phyloP scores from a whole-genome alignment of 2,113 vertebrate species.

The Eonycteris spelaea region DNA sequence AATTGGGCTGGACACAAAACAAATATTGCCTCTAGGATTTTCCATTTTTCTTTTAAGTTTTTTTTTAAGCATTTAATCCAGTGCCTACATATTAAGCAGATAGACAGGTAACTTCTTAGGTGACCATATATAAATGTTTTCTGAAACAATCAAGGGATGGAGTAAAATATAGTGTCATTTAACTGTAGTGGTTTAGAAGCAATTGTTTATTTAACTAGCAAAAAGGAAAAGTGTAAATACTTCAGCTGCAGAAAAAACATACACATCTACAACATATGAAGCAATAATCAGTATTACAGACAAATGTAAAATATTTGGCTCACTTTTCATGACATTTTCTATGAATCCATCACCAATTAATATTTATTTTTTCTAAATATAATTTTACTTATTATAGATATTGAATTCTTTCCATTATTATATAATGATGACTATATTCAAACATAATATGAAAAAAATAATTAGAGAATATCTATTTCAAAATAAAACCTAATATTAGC shows the following conservation, averaged over 20 bases:
- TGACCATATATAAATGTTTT: neutral
- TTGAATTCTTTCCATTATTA: neutral
- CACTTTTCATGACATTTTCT: neutral
- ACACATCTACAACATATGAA: neutral
- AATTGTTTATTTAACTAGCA: neutral
- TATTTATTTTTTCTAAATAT: neutral
- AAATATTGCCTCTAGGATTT: neutral
- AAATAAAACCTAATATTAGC: neutral
- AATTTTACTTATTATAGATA: neutral
- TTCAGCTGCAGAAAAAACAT: neutral
- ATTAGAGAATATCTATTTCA: neutral
- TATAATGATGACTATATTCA: neutral
- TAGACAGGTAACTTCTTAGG: neutral
- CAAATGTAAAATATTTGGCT: neutral
- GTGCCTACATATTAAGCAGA: neutral
- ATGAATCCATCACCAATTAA: neutral
- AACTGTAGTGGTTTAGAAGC: neutral
- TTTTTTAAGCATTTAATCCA: neutral
- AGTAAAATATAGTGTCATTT: neutral
- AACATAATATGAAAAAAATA: neutral
- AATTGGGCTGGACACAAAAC: neutral
- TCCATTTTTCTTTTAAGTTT: neutral
- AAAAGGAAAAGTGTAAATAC: neutral
- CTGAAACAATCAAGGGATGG: neutral
- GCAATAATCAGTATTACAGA: neutral